Base-by-base conservation (phyloP, 2,797 vertebrate genomes). In the Alauda arvensis region DNA sequence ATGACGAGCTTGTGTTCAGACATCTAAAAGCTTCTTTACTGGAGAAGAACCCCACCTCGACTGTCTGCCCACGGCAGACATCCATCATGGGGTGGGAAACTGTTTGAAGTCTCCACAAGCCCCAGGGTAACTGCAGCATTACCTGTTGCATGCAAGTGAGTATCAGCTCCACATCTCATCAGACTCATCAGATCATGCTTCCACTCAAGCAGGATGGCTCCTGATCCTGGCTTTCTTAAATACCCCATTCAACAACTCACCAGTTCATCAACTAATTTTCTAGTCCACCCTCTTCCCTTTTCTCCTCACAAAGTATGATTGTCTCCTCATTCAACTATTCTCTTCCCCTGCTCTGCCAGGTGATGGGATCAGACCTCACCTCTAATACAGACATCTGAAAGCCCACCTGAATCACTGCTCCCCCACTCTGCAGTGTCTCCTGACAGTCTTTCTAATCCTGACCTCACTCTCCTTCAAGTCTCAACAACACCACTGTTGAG, bases 21-120 rank as follows among this genome's bases (percentile, higher is more conserved):
- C 92, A 90, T 69, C 87, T 85, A 37, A 78, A 85, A 88, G 70
- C 48, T 68, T 34, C 87, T 70, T 55, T 66, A 5, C 51, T 83
- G 39, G 21, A 74, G 65, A 56, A 69, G 31, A 75, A 92, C 89
- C 70, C 84, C 92, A 87, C 92, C 84, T 93, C 1, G 2, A 28
- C 61, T 74, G 87, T 93, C 91, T 95, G 86, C 93, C 69, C 59
- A 57, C 2, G 0, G 84, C 82, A 94, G 87, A 85, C 60, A 7
- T 28, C 52, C 29, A 12, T 66, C 52, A 83, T 17, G 15, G 92
- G 55, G 70, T 90, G 80, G 80, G 80, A 95, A 91, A 68, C 43
- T 55, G 75, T 92, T 59, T 92, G 92, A 92, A 90, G 90, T 76
- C 70, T 93, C 67, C 74, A 48, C 29, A 76, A 87, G 92, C 94